Conservation (phyloP, 2,888 invertebrate genomes). For the Amorpha juglandis region DNA sequence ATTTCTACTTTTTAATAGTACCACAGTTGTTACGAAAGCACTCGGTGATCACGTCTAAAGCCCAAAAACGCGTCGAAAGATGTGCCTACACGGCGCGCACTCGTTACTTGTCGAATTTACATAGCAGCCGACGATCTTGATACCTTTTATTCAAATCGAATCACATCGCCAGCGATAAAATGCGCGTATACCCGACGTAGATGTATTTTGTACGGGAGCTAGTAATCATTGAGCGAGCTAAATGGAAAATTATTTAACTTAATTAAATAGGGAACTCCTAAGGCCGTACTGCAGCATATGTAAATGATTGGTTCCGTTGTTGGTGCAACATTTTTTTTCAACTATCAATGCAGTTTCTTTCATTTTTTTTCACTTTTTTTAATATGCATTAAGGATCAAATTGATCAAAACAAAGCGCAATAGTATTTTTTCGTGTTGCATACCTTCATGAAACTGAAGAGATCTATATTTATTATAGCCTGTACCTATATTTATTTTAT, state of each 20-base stretch:
- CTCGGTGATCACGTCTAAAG: conserved; percentile 23
- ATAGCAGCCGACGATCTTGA: conserved; percentile 38
- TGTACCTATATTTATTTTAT: too few species aligned
- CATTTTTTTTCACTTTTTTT: too few species aligned
- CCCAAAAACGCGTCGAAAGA: conserved; percentile 29
- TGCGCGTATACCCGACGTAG: conserved; percentile 32
- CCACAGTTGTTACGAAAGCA: conserved; percentile 18
- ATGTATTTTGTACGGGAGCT: conserved; percentile 24
- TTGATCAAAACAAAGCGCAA: too few species aligned
- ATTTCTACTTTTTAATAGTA: conserved; percentile 9
- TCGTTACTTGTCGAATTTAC: conserved; percentile 41
- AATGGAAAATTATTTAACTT: background rate
- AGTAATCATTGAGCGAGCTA: background rate
- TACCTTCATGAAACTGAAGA: too few species aligned
- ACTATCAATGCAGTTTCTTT: too few species aligned
- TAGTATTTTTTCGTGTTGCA: too few species aligned
- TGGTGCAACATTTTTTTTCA: too few species aligned
- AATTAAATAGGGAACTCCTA: too few species aligned
- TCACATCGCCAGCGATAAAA: conserved; percentile 44
- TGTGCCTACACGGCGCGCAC: conserved; percentile 32
- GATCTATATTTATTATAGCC: too few species aligned
- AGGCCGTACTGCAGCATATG: too few species aligned
- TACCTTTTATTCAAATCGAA: conserved; percentile 51
- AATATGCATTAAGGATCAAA: too few species aligned
- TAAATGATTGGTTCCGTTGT: too few species aligned